Conservation (phyloP, 2,888 invertebrate genomes). For the Geophilus truncorum region DNA sequence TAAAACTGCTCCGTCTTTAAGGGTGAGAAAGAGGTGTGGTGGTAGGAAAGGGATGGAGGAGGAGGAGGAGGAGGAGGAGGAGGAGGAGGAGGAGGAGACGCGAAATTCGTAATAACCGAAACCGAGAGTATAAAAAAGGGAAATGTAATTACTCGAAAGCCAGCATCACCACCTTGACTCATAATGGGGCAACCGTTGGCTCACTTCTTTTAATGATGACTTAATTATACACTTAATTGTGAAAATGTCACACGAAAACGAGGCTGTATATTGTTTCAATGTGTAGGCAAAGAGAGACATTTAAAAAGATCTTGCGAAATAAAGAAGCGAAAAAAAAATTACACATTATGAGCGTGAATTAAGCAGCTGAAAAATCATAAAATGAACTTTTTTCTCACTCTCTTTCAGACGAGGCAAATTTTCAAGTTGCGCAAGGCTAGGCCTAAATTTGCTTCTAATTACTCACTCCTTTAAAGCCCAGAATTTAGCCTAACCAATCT, state of each 20-base stretch:
- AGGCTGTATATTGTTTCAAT: slow-evolving; percentile 18
- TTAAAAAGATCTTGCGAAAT: slow-evolving; percentile 21
- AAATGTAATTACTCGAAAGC: slow-evolving; percentile 13
- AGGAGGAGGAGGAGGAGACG: neutral
- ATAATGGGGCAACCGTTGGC: slow-evolving; percentile 24
- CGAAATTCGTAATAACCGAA: slow-evolving; percentile 15
- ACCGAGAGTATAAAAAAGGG: slow-evolving; percentile 23
- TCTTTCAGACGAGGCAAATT: neutral
- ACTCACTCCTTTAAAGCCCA: neutral
- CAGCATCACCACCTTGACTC: slow-evolving; percentile 21
- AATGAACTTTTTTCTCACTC: neutral
- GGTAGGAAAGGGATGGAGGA: neutral
- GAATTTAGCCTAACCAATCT: neutral
- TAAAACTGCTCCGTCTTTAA: slow-evolving; percentile 8
- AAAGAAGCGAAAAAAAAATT: neutral
- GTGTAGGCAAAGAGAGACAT: slow-evolving; percentile 3
- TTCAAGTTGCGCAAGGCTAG: neutral
- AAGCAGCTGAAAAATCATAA: slow-evolving; percentile 24
- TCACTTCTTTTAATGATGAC: slow-evolving; percentile 27
- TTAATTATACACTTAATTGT: slow-evolving; percentile 27
- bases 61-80: neutral
- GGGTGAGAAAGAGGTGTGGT: neutral
- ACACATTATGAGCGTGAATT: slow-evolving; percentile 22
- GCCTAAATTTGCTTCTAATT: neutral
- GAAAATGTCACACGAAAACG: slow-evolving; percentile 4